These are phyloP conservation scores for Paralichthys olivaceus DNA, from an alignment of 2,113 vertebrate genomes.

Conservation along the genomic window DNA sequence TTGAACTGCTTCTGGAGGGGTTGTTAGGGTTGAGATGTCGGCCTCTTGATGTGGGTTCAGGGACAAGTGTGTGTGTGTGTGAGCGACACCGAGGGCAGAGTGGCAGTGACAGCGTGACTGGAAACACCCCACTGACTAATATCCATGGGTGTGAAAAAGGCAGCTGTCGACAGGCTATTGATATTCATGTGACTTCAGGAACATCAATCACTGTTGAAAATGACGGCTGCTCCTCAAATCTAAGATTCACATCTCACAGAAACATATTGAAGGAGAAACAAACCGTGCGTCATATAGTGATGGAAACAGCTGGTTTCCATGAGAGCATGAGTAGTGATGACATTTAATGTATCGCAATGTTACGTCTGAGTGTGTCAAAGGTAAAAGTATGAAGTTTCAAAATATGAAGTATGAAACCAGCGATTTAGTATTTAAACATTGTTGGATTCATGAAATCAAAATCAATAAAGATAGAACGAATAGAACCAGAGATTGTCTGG, in stretches of 20 bases:
- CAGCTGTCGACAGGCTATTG: background rate
- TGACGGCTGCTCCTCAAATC: background rate
- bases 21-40: constrained; percentile 12
- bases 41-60: constrained; percentile 26
- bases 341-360: too few species aligned
- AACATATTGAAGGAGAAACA: too few species aligned
- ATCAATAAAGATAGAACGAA: too few species aligned
- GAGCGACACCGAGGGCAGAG: constrained; percentile 13
- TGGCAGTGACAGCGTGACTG: background rate
- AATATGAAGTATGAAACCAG: too few species aligned
- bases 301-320: constrained; percentile 5
- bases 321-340: background rate
- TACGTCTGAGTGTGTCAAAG: too few species aligned
- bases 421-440: too few species aligned
- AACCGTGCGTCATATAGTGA: too few species aligned
- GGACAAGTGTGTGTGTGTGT: constrained; percentile 10
- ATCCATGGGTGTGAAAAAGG: constrained; percentile 5
- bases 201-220: background rate
- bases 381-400: too few species aligned
- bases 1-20: constrained; percentile 32
- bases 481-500: background rate
- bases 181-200: background rate
- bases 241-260: background rate
- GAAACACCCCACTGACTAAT: constrained; percentile 18
- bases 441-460: too few species aligned